Evolutionary conservation across 2,113 vertebrate genomes (phyloP).

Genomic region (Chaenocephalus aceratus): DNA sequence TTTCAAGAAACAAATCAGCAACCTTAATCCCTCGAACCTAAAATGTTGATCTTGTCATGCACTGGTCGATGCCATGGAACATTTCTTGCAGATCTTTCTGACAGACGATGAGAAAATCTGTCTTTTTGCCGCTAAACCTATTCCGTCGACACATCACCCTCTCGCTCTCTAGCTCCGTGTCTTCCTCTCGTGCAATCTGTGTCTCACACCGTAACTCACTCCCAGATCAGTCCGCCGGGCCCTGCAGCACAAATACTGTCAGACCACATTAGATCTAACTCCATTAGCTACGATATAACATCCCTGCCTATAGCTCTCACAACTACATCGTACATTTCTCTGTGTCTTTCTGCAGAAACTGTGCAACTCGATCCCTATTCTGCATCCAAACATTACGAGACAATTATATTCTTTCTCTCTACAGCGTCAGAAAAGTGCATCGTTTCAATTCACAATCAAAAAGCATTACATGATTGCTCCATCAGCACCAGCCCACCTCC

Average conservation of each 20-base stretch:
- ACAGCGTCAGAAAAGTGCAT: conserved; percentile 22
- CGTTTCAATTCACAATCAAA: conserved; percentile 35
- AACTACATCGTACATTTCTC: conserved; percentile 26
- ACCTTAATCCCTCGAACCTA: conserved; percentile 2
- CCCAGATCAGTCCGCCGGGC: conserved; percentile 31
- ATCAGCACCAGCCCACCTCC: conserved; percentile 12
- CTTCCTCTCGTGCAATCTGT: conserved; percentile 29
- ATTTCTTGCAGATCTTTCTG: conserved; percentile 21
- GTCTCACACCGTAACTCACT: conserved; percentile 28
- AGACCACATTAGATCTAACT: conserved; percentile 52
- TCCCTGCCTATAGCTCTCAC: conserved; percentile 22
- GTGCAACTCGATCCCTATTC: conserved; percentile 16
- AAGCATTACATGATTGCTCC: conserved; percentile 19
- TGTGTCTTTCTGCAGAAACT: conserved; percentile 9
- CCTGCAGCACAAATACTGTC: conserved; percentile 62
- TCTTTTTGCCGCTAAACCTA: conserved; percentile 36
- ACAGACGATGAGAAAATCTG: conserved; percentile 17
- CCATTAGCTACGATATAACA: conserved; percentile 37
- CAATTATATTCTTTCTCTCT: conserved; percentile 21
- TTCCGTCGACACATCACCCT: conserved; percentile 47
- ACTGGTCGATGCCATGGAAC: not conserved
- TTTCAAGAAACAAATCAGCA: not conserved
- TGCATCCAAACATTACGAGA: conserved; percentile 35
- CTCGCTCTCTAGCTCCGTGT: not conserved
- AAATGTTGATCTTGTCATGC: conserved; percentile 29